phyloP scores from a whole-genome alignment of 1,140 invertebrate genomes.

The Diplogasteroides magnus region DNA sequence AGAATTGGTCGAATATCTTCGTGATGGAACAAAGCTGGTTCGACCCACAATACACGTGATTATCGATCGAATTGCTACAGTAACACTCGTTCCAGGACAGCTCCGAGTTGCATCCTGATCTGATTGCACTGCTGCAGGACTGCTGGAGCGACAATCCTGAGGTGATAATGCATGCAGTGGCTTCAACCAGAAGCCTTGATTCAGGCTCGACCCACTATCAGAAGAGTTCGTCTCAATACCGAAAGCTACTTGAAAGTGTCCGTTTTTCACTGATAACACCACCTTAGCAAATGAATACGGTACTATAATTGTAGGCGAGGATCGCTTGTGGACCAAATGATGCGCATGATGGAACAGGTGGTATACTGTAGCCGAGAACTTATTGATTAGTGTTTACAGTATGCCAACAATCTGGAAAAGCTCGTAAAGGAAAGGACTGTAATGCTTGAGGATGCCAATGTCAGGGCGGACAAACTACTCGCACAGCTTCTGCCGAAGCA shows the following conservation, averaged over 20 bases:
- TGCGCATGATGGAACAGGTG: constrained; percentile 50
- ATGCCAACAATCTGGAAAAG: constrained; percentile 91
- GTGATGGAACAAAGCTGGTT: constrained; percentile 45
- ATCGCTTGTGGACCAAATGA: constrained; percentile 53
- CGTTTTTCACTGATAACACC: constrained; percentile 6
- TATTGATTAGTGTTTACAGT: constrained; percentile 62
- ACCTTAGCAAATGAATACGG: constrained; percentile 1
- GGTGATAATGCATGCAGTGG: constrained; percentile 14
- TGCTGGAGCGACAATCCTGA: constrained; percentile 53
- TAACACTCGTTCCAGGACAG: constrained; percentile 37
- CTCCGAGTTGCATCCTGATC: constrained; percentile 47
- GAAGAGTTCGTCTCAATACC: constrained; percentile 48
- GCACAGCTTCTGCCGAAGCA: constrained; percentile 45
- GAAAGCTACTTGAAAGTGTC: constrained; percentile 55
- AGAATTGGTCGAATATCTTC: constrained; percentile 49
- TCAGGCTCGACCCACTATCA: constrained; percentile 38
- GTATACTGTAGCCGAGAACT: not conserved
- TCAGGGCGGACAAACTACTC: constrained; percentile 47
- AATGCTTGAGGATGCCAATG: constrained; percentile 54
- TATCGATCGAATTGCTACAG: no score
- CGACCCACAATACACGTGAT: constrained; percentile 37
- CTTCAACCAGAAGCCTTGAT: not conserved
- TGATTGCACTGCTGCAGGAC: constrained; percentile 44
- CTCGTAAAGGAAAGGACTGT: constrained; percentile 85
- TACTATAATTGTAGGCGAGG: constrained; percentile 42